A percentile compares a stretch with the other conserved stretches of the same genome.
Conservation (phyloP, 2,888 invertebrate species). For the Nephrotoma appendiculata region DNA sequence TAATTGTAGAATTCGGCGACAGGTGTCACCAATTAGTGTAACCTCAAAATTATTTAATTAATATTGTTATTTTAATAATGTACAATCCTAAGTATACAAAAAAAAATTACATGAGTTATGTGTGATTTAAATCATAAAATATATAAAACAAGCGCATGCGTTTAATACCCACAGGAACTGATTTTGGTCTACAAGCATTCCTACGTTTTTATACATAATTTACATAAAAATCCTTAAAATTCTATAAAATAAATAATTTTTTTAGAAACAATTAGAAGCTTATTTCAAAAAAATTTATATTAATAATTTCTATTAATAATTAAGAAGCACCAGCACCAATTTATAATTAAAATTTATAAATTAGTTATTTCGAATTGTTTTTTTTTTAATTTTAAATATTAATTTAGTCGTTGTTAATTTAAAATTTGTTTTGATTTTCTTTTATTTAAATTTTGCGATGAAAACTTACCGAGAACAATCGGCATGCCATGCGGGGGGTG, state of each 20-base stretch:
- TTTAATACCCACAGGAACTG: not conserved
- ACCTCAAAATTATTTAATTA: not conserved
- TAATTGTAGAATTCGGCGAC: not conserved
- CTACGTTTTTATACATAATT: not conserved
- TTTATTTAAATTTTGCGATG: not conserved
- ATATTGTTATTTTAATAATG: not conserved
- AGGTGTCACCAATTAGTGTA: not conserved
- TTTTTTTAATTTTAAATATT: not conserved
- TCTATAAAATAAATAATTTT: not conserved
- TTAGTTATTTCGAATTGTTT: not conserved
- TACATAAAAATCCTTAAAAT: not conserved
- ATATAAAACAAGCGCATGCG: not conserved
- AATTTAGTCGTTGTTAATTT: not conserved
- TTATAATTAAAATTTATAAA: not conserved
- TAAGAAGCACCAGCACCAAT: not conserved
- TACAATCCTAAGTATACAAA: not conserved
- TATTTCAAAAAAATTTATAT: not conserved
- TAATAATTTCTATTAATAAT: not conserved
- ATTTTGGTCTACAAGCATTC: not conserved
- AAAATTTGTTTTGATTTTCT: not conserved
- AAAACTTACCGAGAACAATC: constrained; percentile 48
- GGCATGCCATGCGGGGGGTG: constrained; percentile 44
- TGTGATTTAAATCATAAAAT: not conserved
- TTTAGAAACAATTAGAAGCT: not conserved
- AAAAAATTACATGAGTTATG: not conserved